Evolutionary conservation across 2,888 invertebrate genomes (phyloP).

Genomic region (Leucophenga montana): DNA sequence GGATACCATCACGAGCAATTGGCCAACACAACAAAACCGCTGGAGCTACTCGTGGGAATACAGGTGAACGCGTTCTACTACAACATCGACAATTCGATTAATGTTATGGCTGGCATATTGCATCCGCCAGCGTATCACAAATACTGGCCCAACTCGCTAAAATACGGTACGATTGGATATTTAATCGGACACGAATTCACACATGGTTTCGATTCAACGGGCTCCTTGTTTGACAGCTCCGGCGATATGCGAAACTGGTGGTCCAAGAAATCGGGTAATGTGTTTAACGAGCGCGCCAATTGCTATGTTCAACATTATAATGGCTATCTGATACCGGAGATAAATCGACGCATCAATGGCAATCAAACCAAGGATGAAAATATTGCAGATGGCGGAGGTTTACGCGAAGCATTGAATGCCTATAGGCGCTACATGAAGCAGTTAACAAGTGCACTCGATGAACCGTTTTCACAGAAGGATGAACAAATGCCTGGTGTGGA

Average conservation of each 20-base stretch:
- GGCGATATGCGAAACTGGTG: conserved; percentile 60
- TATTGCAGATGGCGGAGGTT: conserved; percentile 68
- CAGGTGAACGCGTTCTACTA: conserved; percentile 70
- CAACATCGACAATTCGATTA: conserved; percentile 67
- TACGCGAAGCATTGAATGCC: conserved; percentile 58
- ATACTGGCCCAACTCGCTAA: conserved; percentile 63
- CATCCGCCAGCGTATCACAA: conserved; percentile 65
- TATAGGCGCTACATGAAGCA: conserved; percentile 61
- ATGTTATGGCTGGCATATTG: conserved; percentile 67
- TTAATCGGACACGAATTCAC: conserved; percentile 69
- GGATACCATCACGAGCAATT: conserved; percentile 48
- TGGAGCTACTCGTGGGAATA: conserved; percentile 57
- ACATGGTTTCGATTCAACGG: conserved; percentile 66
- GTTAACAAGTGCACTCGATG: conserved; percentile 25
- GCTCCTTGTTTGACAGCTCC: conserved; percentile 55
- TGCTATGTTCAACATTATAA: conserved; percentile 65
- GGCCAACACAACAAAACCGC: conserved; percentile 53
- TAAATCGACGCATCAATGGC: conserved; percentile 65
- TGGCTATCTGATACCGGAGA: conserved; percentile 62
- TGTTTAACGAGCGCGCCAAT: conserved; percentile 59
- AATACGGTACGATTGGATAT: conserved; percentile 67
- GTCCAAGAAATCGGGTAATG: conserved; percentile 58
- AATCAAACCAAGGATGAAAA: conserved; percentile 65
- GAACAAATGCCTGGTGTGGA: conserved; percentile 68
- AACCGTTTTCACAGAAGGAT: conserved; percentile 32